phyloP scores from a whole-genome alignment of 2,797 vertebrate genomes.

The Peromyscus nudipes region DNA sequence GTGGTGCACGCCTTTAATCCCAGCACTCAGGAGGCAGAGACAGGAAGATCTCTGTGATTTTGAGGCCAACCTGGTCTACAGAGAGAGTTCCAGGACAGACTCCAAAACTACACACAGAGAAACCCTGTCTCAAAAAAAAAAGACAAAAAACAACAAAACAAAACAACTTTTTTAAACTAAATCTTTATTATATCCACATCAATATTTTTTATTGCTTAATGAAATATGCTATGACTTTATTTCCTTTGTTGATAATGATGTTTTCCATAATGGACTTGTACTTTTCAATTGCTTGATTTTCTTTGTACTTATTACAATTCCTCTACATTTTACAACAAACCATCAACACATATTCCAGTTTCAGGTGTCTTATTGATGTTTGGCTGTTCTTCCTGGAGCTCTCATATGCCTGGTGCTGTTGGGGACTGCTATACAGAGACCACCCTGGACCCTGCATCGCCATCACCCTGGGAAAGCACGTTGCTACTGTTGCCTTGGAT shows the following conservation, averaged over 20 bases:
- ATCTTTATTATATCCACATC: neutral
- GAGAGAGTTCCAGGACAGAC: too few species aligned
- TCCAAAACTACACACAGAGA: too few species aligned
- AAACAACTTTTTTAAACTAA: neutral
- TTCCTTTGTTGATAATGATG: constrained; percentile 17
- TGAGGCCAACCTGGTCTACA: too few species aligned
- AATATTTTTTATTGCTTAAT: neutral
- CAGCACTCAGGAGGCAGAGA: too few species aligned
- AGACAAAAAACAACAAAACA: too few species aligned
- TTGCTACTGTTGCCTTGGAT: neutral
- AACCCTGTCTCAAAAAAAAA: too few species aligned
- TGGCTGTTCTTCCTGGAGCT: neutral
- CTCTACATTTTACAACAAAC: neutral
- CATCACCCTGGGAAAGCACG: neutral
- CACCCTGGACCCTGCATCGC: neutral
- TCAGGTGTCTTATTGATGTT: neutral
- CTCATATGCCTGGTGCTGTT: neutral
- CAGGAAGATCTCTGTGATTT: too few species aligned
- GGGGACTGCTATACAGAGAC: neutral
- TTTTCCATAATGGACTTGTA: neutral
- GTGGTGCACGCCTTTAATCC: too few species aligned
- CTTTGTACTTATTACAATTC: neutral
- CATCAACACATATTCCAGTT: neutral
- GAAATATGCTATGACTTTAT: constrained; percentile 2
- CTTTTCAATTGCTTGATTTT: neutral